Base-by-base conservation (phyloP, 2,113 vertebrate genomes). In the Paratilapia polleni region DNA sequence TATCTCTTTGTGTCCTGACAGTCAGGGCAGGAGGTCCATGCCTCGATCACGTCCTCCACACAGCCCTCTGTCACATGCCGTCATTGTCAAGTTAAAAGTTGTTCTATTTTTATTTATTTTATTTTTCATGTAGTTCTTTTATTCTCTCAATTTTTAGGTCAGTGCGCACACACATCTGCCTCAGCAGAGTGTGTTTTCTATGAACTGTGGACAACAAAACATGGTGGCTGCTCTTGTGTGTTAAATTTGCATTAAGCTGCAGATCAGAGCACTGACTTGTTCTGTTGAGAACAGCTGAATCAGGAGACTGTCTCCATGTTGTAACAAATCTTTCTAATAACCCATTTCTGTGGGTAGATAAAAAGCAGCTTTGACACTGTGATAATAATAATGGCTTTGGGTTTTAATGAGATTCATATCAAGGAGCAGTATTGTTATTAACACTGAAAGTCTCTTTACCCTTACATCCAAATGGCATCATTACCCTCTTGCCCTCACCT, bases 391-490 rank as follows among this genome's bases (percentile, higher is more conserved):
- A 88, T 2, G 75, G 70, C 88, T 68, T 73, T 8, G 24, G 78
- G 74, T 88, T 86, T 89, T 91, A 92, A 92, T 91, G 88, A 94
- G 91, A 87, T 90, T 84, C 70, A 6, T 89, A 88, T 93, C 88
- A 82, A 75, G 78, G 88, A 83, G 68, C 22, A 20, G 78, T 11
- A 26, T 83, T 80, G 84, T 86, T 91, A 84, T 89, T 87, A 87
- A 87, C 81, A 77, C 62, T 22, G 66, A 59, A 73, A 62, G 77
- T 81, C 58, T 89, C 68, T 80, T 58, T 61, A 60, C 82, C n/a
- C 64, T 56, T 83, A 81, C 80, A 80, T 85, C 87, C 82, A 60
- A 58, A 49, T 78, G 64, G 61, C 85, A 66, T 88, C 85, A 73
- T 84, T 84, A 81, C 73, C 90, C 80, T 81, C 75, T 5, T 75